A percentile compares a stretch with the other conserved stretches of the same genome.
Evolutionary conservation across 2,888 invertebrate species (phyloP).

Genomic region (Ophioninae sp.): DNA sequence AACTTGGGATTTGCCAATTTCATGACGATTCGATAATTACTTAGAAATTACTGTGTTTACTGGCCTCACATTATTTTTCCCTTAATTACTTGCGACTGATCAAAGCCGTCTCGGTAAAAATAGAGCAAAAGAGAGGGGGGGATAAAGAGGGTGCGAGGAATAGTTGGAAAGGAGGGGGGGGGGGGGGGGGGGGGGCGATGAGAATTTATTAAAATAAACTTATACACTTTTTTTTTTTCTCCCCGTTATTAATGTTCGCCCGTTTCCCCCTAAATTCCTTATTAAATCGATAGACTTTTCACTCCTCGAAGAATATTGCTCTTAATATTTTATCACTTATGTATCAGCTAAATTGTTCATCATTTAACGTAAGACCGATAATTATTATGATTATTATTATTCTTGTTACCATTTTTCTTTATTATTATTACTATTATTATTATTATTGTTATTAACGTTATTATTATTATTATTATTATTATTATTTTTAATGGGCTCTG

Average conservation of each 20-base stretch:
- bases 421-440: neutral
- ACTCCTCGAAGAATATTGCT: conserved; percentile 53
- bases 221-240: neutral
- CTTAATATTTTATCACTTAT: conserved; percentile 44
- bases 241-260: neutral
- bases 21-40: conserved; percentile 36
- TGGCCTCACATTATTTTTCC: conserved; percentile 4
- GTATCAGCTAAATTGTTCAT: conserved; percentile 21
- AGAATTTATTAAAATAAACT: neutral
- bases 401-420: conserved; percentile 24
- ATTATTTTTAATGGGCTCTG: conserved; percentile 17
- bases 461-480: neutral
- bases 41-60: conserved; percentile 39
- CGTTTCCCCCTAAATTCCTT: conserved; percentile 3
- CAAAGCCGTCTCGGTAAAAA: neutral
- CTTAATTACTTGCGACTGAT: neutral
- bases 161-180: neutral
- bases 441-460: neutral
- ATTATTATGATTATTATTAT: conserved; percentile 31
- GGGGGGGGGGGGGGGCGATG: neutral
- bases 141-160: neutral
- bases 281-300: conserved; percentile 34
- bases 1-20: conserved; percentile 10
- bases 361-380: conserved; percentile 12
- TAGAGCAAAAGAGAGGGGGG: neutral